These are phyloP conservation scores for Antennarius maculatus DNA, from an alignment of 2,797 vertebrate genomes.

Conservation along the genomic window DNA sequence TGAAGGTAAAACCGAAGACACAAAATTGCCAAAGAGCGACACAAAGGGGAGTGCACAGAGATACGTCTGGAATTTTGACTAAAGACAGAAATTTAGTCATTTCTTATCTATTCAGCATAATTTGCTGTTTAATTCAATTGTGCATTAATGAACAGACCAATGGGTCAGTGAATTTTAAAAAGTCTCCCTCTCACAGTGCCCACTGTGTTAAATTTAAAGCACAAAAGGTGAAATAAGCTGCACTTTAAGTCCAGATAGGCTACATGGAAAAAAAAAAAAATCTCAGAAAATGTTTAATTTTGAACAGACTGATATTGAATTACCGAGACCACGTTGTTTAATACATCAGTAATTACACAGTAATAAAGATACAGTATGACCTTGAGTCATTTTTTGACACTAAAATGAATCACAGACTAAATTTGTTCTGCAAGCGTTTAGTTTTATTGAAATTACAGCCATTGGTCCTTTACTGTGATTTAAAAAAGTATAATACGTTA, in stretches of 20 bases:
- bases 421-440: too few species aligned
- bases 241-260: neutral
- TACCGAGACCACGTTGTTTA: too few species aligned
- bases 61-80: too few species aligned
- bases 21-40: neutral
- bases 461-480: too few species aligned
- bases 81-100: neutral
- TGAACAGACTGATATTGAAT: neutral
- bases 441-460: too few species aligned
- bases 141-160: neutral
- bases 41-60: too few species aligned
- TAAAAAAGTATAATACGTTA: too few species aligned
- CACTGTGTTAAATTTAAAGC: neutral
- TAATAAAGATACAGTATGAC: neutral
- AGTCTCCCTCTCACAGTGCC: neutral
- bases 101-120: conserved; percentile 2
- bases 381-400: too few species aligned
- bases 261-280: neutral
- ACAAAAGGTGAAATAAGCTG: neutral
- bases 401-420: neutral
- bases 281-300: neutral
- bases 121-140: neutral
- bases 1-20: too few species aligned
- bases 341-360: neutral
- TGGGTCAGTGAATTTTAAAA: neutral